A percentile compares a stretch with the other conserved stretches of the same genome.
These are phyloP conservation scores for Nothobranchius kuhntae DNA, from an alignment of 2,113 vertebrate genomes.

Conservation along the genomic window DNA sequence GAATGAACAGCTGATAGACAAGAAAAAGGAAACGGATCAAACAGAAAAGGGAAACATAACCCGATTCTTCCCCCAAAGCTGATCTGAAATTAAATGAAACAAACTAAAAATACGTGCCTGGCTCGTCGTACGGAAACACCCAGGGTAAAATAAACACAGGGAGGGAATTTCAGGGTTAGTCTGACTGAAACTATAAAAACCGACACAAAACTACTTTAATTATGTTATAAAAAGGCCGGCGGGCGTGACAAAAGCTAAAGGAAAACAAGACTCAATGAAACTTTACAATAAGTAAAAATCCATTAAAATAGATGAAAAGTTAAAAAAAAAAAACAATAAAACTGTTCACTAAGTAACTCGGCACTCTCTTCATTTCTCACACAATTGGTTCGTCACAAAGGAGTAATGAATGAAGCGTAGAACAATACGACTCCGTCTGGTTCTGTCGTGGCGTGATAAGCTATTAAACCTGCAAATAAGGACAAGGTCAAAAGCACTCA, in stretches of 20 bases:
- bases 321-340: not conserved
- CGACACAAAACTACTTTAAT: conserved; percentile 2
- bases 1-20: conserved; percentile 37
- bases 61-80: conserved; percentile 24
- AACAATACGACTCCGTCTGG: conserved; percentile 6
- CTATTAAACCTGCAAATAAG: conserved; percentile 33
- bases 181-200: not conserved
- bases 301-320: not conserved
- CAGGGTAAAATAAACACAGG: not conserved
- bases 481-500: conserved; percentile 30
- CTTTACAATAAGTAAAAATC: not conserved
- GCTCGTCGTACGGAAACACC: conserved; percentile 1
- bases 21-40: conserved; percentile 45
- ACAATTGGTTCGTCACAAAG: conserved; percentile 30
- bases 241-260: not conserved
- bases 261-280: not conserved
- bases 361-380: conserved; percentile 7
- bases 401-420: conserved; percentile 29
- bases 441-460: conserved; percentile 20
- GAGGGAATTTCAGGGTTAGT: not conserved
- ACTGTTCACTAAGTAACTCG: conserved; percentile 7
- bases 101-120: conserved; percentile 4
- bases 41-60: conserved; percentile 2
- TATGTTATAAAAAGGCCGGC: not conserved
- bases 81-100: conserved; percentile 19